Conservation (phyloP, 2,888 invertebrate species). For the Sphaerophoria taeniata region DNA sequence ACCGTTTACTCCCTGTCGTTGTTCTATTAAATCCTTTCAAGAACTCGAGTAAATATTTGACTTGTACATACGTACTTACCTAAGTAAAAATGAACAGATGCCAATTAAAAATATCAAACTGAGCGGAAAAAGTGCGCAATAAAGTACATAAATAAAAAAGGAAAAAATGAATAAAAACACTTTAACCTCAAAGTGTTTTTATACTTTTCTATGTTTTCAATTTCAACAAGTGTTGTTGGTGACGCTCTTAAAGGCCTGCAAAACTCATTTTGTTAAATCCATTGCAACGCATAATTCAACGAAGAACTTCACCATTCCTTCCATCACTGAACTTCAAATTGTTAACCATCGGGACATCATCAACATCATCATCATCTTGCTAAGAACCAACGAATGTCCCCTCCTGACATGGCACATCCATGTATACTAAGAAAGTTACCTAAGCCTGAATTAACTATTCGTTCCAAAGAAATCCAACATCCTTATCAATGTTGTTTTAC, state of each 20-base stretch:
- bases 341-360: slow-evolving; percentile 8
- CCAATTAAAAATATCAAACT: slow-evolving; percentile 63
- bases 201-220: slow-evolving; percentile 47
- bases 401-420: neutral
- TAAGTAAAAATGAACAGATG: slow-evolving; percentile 40
- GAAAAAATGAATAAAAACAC: neutral
- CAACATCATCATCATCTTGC: neutral
- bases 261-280: neutral
- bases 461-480: slow-evolving; percentile 30
- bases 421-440: slow-evolving; percentile 27
- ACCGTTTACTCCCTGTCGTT: neutral
- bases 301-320: slow-evolving; percentile 18
- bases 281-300: slow-evolving; percentile 44
- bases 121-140: slow-evolving; percentile 30
- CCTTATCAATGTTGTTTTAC: slow-evolving; percentile 46
- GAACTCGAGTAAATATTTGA: slow-evolving; percentile 16
- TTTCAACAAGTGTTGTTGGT: slow-evolving; percentile 69
- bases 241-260: neutral
- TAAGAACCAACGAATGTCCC: neutral
- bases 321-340: neutral
- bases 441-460: neutral
- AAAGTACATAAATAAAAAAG: neutral
- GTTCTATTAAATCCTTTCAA: neutral
- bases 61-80: neutral
- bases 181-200: slow-evolving; percentile 30